Evolutionary conservation across 2,888 invertebrate species (phyloP).

Genomic region (Masnerella sp.): DNA sequence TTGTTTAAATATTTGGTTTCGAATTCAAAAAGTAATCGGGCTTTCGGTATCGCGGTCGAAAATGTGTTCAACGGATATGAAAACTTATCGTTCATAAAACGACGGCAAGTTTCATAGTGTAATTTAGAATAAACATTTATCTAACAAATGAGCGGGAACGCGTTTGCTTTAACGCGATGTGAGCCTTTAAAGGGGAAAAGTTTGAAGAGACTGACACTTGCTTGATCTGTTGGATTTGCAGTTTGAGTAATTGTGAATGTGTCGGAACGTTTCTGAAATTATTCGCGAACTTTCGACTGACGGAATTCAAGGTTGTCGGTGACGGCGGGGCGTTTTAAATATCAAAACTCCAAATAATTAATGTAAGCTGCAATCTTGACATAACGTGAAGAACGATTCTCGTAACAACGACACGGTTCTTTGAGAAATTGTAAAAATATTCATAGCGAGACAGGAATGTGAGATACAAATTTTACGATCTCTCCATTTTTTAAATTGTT

Average conservation of each 20-base stretch:
- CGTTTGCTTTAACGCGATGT: constrained; percentile 6
- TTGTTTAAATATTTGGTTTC: neutral
- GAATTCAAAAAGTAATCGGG: neutral
- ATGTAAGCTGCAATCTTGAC: no score
- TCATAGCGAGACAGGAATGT: no score
- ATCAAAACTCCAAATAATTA: no score
- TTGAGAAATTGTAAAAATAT: no score
- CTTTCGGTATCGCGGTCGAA: neutral
- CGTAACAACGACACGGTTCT: no score
- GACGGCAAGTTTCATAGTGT: constrained; percentile 1
- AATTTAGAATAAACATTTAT: constrained; percentile 22
- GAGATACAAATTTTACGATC: no score
- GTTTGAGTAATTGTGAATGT: constrained; percentile 34
- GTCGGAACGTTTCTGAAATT: constrained; percentile 19
- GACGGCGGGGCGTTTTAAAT: constrained; percentile 5
- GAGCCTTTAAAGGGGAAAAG: constrained; percentile 16
- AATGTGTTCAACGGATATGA: neutral
- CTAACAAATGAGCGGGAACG: constrained; percentile 17
- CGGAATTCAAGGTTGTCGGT: constrained; percentile 22
- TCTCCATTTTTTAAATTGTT: no score
- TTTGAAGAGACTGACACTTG: constrained; percentile 38
- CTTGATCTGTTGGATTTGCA: constrained; percentile 37
- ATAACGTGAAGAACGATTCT: no score
- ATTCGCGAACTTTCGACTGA: constrained; percentile 20
- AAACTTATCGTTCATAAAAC: neutral